phyloP scores from a whole-genome alignment of 2,113 vertebrate genomes.

The Halichoeres trimaculatus region DNA sequence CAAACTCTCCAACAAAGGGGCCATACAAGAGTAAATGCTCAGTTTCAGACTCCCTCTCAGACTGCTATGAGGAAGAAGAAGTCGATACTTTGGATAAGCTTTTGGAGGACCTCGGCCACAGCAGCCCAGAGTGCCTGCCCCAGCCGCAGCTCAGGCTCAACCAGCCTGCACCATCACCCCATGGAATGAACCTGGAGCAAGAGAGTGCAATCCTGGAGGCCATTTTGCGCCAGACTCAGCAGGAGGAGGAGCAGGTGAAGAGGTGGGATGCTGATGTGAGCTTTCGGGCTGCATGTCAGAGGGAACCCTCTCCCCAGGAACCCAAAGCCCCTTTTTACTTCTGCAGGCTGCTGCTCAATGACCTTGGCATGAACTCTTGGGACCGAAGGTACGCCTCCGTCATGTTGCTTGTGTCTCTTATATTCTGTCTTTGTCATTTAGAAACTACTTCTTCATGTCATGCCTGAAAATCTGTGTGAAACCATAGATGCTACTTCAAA shows the following conservation, averaged over 20 bases:
- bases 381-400: constrained; percentile 89
- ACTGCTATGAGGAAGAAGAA: constrained; percentile 77
- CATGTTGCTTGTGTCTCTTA: neutral
- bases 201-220: constrained; percentile 87
- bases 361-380: constrained; percentile 99
- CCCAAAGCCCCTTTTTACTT: constrained; percentile 95
- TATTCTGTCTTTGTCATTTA: neutral
- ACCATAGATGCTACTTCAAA: neutral
- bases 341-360: constrained; percentile 92
- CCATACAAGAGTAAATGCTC: constrained; percentile 38
- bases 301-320: constrained; percentile 84
- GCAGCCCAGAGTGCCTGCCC: constrained; percentile 93
- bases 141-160: constrained; percentile 88
- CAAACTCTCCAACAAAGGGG: constrained; percentile 54
- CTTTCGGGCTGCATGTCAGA: constrained; percentile 81
- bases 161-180: constrained; percentile 88
- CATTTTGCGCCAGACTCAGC: constrained; percentile 86
- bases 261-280: constrained; percentile 76
- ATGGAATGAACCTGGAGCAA: constrained; percentile 89
- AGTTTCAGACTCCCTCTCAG: constrained; percentile 45
- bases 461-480: neutral
- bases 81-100: constrained; percentile 89
- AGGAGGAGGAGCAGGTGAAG: constrained; percentile 86
- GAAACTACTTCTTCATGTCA: neutral
- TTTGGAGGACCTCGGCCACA: constrained; percentile 88